Conservation (phyloP, 2,888 invertebrate genomes). For the Shargacucullia verbasci region DNA sequence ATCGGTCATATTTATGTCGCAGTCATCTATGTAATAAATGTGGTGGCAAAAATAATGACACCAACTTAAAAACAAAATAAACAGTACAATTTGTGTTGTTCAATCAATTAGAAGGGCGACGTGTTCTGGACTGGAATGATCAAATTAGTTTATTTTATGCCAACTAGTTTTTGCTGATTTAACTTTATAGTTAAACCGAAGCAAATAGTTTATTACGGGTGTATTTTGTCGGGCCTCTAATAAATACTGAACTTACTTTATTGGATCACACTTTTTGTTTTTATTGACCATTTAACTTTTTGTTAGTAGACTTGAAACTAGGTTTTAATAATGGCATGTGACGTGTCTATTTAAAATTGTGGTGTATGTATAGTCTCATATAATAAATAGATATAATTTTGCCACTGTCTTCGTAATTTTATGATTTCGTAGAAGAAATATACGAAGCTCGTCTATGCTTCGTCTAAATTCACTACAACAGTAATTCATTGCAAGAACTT, state of each 20-base stretch:
- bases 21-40: too few species aligned
- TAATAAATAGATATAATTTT: background rate
- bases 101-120: constrained; percentile 8
- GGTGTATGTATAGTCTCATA: too few species aligned
- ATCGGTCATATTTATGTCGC: too few species aligned
- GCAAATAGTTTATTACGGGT: constrained; percentile 29
- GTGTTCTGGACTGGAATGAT: constrained; percentile 4
- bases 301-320: background rate
- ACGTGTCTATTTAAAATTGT: too few species aligned
- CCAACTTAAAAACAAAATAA: too few species aligned
- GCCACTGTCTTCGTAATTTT: constrained; percentile 1
- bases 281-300: constrained; percentile 8
- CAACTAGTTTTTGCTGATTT: constrained; percentile 25
- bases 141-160: constrained; percentile 17
- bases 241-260: constrained; percentile 47
- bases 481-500: constrained; percentile 28
- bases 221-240: constrained; percentile 15
- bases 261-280: constrained; percentile 47
- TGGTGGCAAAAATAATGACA: too few species aligned
- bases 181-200: constrained; percentile 21
- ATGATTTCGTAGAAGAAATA: constrained; percentile 7
- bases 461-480: constrained; percentile 12
- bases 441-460: constrained; percentile 8
- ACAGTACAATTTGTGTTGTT: constrained; percentile 4
- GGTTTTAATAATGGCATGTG: too few species aligned